phyloP scores from a whole-genome alignment of 2,888 invertebrate species.

The Ochropleura plecta region DNA sequence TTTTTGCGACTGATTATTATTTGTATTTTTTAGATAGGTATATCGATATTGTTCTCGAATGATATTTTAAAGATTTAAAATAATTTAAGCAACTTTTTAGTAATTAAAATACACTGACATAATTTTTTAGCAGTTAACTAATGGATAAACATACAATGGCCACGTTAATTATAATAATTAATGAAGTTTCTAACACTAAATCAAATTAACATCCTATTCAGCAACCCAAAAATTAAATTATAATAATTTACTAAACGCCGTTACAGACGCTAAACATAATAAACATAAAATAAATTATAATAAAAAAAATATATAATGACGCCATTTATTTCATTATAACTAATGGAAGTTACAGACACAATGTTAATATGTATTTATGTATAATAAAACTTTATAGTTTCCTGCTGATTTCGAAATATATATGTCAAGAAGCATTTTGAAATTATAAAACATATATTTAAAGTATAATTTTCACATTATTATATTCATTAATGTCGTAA shows the following conservation, averaged over 20 bases:
- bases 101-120: constrained; percentile 31
- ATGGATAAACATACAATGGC: constrained; percentile 1
- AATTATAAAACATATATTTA: constrained; percentile 50
- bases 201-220: constrained; percentile 42
- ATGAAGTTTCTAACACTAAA: constrained; percentile 41
- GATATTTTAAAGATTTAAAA: not conserved
- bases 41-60: not conserved
- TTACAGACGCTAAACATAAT: constrained; percentile 52
- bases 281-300: constrained; percentile 48
- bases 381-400: constrained; percentile 66
- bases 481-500: constrained; percentile 51
- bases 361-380: constrained; percentile 64
- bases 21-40: no score
- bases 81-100: not conserved
- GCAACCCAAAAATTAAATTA: constrained; percentile 46
- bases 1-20: not conserved
- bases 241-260: constrained; percentile 50
- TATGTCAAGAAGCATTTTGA: constrained; percentile 48
- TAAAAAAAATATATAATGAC: constrained; percentile 48
- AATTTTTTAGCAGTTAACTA: not conserved
- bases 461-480: constrained; percentile 64
- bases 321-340: constrained; percentile 53
- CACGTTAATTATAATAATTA: constrained; percentile 28
- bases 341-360: constrained; percentile 55
- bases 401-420: constrained; percentile 64